Evolutionary conservation across 2,888 invertebrate species (phyloP), one percentile per base, ranked within the genome.

Genomic region (Helleia helle): DNA sequence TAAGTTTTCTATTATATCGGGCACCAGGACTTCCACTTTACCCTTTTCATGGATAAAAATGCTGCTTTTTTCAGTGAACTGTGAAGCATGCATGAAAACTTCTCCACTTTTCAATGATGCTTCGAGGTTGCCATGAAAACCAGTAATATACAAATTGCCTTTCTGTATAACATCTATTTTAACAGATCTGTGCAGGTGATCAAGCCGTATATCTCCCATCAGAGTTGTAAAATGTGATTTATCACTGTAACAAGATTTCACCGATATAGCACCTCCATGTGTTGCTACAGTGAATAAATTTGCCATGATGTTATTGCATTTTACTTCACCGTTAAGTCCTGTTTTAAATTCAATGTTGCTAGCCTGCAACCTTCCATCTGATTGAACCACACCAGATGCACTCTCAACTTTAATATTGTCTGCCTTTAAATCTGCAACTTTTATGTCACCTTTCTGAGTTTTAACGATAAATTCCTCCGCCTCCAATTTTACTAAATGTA

Each of bases 41-140:
- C 86, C 86, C 18, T 85, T 81, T 54, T 86, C 86, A 52, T 86
- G 86, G 43, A 86, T 80, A 46, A 86, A 86, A 47, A 86, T 83
- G 52, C 84, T 86, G 51, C 76, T 85, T 54, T 84, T 85, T 0
- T 75, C 71, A 7, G 62, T 67, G 4, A 86, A 60, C 46, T 79
- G 66, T 39, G 83, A 67, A 1, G 74, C 84, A 49, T 83, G 81
- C 70, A 86, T 70, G 40, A 56, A 77, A 1, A 86, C 83, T 36
- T 85, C 76, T 1, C 86, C 86, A 50, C 85, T 81, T 51, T 86
- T 86, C 15, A 86, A 52, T 2, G 79, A 70, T 22, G 86, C 86
- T 46, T 80, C 71, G 1, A 86, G 50, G 37, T 69, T 80, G 0
- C 86, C 86, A 13, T 71, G 63, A 49, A 86, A 85, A 11, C 83